These are phyloP conservation scores for Centropyge bicolor DNA, from an alignment of 2,797 vertebrate genomes.

Conservation along the genomic window DNA sequence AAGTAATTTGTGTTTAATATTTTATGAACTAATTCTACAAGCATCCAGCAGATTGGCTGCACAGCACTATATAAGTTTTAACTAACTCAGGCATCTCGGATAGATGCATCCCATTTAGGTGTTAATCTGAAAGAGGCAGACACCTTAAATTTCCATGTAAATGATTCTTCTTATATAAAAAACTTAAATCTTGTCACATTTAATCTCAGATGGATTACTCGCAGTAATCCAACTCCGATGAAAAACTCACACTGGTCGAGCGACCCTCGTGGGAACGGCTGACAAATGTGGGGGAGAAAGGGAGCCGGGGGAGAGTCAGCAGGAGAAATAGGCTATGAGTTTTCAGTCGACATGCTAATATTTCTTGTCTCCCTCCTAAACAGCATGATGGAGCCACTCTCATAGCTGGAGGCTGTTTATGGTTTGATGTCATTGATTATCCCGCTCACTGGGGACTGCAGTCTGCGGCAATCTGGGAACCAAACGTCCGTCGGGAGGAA, in stretches of 20 bases:
- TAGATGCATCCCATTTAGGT: constrained; percentile 25
- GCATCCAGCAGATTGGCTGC: not conserved
- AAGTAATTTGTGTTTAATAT: not conserved
- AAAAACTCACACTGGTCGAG: constrained; percentile 37
- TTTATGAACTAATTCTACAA: not conserved
- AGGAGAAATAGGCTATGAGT: constrained; percentile 51
- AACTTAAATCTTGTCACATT: constrained; percentile 40
- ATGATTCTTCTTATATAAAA: constrained; percentile 27
- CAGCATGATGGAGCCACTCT: constrained; percentile 59
- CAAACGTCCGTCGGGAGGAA: constrained; percentile 48
- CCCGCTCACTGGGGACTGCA: constrained; percentile 55
- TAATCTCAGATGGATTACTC: constrained; percentile 43
- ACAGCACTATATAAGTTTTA: constrained; percentile 7
- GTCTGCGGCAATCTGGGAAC: constrained; percentile 54
- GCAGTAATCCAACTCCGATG: constrained; percentile 50
- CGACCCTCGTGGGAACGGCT: constrained; percentile 33
- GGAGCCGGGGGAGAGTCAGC: constrained; percentile 2
- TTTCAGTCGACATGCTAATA: constrained; percentile 56
- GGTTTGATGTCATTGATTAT: constrained; percentile 74
- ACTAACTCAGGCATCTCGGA: constrained; percentile 19
- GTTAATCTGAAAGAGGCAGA: not conserved
- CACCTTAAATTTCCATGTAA: constrained; percentile 35
- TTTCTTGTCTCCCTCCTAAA: constrained; percentile 62
- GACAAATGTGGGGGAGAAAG: constrained; percentile 34
- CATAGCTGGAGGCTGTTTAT: constrained; percentile 73